Evolutionary conservation across 2,113 vertebrate genomes (phyloP).

Genomic region (Caracal caracal): DNA sequence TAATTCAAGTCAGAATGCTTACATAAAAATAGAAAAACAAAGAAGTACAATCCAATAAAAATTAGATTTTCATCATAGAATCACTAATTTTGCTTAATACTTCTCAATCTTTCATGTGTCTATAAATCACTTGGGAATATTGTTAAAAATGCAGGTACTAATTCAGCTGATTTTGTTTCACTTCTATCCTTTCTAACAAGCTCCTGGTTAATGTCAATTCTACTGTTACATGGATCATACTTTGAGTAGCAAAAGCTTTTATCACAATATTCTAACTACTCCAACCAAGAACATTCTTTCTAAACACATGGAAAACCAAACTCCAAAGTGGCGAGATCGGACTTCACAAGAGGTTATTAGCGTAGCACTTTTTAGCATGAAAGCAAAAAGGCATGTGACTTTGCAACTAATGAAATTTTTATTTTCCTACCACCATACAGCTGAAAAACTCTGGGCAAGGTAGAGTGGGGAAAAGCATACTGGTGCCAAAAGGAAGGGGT

Average conservation of each 20-base stretch:
- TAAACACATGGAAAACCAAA: neutral
- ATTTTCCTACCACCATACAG: neutral
- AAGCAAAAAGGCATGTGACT: neutral
- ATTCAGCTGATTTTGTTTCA: neutral
- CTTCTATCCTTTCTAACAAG: neutral
- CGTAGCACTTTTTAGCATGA: neutral
- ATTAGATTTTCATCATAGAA: neutral
- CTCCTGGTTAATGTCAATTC: neutral
- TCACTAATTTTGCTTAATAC: neutral
- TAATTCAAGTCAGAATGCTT: neutral
- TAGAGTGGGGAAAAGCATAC: accelerated
- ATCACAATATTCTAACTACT: neutral
- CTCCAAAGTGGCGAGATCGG: neutral
- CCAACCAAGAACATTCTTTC: neutral
- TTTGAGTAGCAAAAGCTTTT: neutral
- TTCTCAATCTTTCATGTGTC: neutral
- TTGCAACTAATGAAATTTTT: neutral
- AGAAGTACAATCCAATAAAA: neutral
- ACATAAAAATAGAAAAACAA: neutral
- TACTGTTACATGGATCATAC: neutral
- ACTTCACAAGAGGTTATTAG: neutral
- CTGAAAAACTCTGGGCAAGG: neutral
- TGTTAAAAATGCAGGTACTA: neutral
- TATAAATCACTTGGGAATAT: neutral
- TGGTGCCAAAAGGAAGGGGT: neutral